These are phyloP conservation scores for Colistium nudipinnis DNA, from an alignment of 2,113 vertebrate species.

Conservation along the genomic window DNA sequence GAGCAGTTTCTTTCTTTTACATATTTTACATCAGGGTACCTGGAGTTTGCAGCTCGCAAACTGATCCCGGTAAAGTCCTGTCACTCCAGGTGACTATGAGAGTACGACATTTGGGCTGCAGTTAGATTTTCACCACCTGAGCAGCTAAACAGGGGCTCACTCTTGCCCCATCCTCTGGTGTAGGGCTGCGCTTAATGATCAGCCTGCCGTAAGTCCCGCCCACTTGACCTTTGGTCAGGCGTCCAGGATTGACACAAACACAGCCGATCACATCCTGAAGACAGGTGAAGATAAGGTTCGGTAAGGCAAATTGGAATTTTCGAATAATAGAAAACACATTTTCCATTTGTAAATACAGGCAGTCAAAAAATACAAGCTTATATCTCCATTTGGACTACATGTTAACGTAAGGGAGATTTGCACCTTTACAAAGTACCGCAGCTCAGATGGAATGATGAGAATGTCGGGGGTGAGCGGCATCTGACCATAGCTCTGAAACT, in stretches of 20 bases:
- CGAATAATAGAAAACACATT: background rate
- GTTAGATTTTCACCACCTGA: conserved; percentile 91
- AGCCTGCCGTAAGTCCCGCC: conserved; percentile 91
- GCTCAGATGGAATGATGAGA: conserved; percentile 88
- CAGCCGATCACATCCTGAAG: conserved; percentile 89
- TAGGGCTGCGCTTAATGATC: conserved; percentile 63
- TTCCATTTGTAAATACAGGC: background rate
- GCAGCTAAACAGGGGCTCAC: conserved; percentile 82
- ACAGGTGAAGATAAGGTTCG: background rate
- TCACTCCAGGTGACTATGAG: background rate
- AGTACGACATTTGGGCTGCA: background rate
- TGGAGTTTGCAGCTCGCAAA: background rate
- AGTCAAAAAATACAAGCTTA: background rate
- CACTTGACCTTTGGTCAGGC: conserved; percentile 92
- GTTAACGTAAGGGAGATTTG: background rate
- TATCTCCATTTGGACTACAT: background rate
- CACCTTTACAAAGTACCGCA: conserved; percentile 94
- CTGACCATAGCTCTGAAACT: conserved; percentile 77
- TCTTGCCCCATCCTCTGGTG: conserved; percentile 42
- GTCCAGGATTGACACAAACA: conserved; percentile 91
- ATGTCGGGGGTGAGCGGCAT: conserved; percentile 87
- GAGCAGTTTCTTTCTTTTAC: background rate
- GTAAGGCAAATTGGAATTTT: background rate
- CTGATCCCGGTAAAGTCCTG: background rate
- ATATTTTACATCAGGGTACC: conserved; percentile 20